Base-by-base conservation (phyloP, 2,888 invertebrate genomes). In the Linnaemya vulpina region DNA sequence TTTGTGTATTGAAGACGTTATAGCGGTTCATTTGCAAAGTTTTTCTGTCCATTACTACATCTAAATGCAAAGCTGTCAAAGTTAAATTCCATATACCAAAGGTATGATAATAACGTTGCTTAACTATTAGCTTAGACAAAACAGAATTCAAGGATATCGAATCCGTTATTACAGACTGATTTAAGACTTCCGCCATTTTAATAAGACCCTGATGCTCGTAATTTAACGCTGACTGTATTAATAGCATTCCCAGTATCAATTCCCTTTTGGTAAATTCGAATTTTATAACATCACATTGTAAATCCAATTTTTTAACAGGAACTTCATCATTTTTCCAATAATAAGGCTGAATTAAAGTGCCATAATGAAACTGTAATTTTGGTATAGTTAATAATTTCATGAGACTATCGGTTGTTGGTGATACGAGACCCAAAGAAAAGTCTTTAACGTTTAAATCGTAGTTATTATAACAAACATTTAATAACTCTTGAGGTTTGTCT, bases 401-500 rank as follows among this genome's bases (percentile, higher is more conserved):
- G 2, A 83, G 84, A 15, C 73, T 86, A 0, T 88, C 85, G 0
- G 87, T 84, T 3, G 88, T 86, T 0, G 88, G 88, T 17, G 89
- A 88, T 30, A 89, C 20, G 1, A 90, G 86, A 62, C 87, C 86
- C 2, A 91, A 13, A 1, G 88, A 88, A 20, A 90, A 38, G n/a
- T 90, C 89, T 35, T 89, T 89, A 0, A 90, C 77, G 51, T 88
- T 87, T 5, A 94, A 87, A 55, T 92, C 92, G 55, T 92, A 92
- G 78, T 91, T 90, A 49, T 92, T 90, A 89, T 94, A 94, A 88
- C 95, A 95, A 4, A 94, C 93, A 17, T 94, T 93, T 63, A 95
- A 93, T 90, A 95, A 93, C 81, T 94, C 93, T 9, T 91, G 88
- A 0, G 94, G 94, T 60, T 94, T 93, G 49, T 94, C 93, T 3